Evolutionary conservation across 30 jellyfish, hydroid and myxozoan species (phyloP), one percentile per base, ranked within the genome.

Genomic region (Chrysaora quinquecirrha): DNA sequence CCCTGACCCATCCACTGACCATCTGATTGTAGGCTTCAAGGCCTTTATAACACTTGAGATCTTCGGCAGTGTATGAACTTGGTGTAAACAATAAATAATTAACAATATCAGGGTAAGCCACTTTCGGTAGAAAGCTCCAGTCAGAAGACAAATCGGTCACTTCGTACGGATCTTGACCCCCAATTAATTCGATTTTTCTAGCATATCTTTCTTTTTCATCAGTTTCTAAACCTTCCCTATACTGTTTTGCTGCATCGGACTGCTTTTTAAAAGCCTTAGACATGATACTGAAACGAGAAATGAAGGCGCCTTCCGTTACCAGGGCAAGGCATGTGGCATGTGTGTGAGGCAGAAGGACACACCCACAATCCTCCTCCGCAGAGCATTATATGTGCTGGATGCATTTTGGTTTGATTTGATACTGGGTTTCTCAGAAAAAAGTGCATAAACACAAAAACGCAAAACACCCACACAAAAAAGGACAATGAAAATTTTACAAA

Each of bases 1-100:
- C 90, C 12, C 78, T 27, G 48, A 82, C 87, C 93, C 93, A 82
- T 34, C 86, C 78, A 66, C 93, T 64, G 2, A 82, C 71, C 81
- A 82, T 47, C 78, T 82, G 86, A 70, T 82, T 82, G 30, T 82
- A 82, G 34, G 85, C 85, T 58, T 67, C 86, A 31, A 82, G 35
- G 65, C 93, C 74, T 48, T 82, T 66, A 73, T 70, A 52, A 34
- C 73, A 14, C 66, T 74, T 84, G 69, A 63, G 43, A 43, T 74
- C 88, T 0, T 56, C 78, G 4, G 87, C 58, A 34, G 95, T 75
- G 30, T 64, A 64, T 2, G 64, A 88, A 48, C 93, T 84, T 58
- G 86, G 67, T 1, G 64, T 71, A 72, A 84, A 71, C 75, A 84
- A 34, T 4, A 84, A 65, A 35, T 84, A 84, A 33, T 72, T 22